Conservation (phyloP, 2,797 vertebrate species). For the Falco naumanni region DNA sequence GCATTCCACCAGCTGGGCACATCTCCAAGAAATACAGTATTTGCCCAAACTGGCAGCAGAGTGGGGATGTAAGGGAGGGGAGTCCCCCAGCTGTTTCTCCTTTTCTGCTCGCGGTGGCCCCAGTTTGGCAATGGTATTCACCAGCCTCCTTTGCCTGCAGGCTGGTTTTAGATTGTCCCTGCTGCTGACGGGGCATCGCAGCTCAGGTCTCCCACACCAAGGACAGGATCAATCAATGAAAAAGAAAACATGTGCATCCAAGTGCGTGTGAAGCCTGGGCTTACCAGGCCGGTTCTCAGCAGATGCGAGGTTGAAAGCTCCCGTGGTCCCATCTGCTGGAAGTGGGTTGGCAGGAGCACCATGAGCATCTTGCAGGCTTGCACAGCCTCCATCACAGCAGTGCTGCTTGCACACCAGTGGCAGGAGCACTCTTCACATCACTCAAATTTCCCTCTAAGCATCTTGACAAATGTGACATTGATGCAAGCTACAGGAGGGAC, state of each 20-base stretch:
- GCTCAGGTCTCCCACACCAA: not conserved
- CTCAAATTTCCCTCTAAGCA: not conserved
- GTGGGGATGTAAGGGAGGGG: not conserved
- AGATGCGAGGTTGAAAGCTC: not conserved
- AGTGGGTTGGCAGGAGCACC: accelerated
- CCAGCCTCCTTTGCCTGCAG: not conserved
- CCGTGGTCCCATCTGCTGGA: not conserved
- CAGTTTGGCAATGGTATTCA: not conserved
- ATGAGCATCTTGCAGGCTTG: not conserved
- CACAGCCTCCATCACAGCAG: not conserved
- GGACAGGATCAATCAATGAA: not conserved
- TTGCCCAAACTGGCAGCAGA: not conserved
- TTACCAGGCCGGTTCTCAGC: not conserved
- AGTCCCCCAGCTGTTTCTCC: not conserved
- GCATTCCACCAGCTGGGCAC: not conserved
- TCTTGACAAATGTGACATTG: not conserved
- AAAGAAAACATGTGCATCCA: accelerated
- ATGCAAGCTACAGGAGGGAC: not conserved
- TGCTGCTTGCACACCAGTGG: not conserved
- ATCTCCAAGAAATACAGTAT: not conserved
- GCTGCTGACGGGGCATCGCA: accelerated
- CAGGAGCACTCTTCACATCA: not conserved
- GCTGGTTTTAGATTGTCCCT: not conserved
- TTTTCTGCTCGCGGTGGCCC: not conserved
- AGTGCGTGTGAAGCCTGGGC: not conserved